Evolutionary conservation across 2,113 vertebrate species (phyloP).

Genomic region (Hassar affinis): DNA sequence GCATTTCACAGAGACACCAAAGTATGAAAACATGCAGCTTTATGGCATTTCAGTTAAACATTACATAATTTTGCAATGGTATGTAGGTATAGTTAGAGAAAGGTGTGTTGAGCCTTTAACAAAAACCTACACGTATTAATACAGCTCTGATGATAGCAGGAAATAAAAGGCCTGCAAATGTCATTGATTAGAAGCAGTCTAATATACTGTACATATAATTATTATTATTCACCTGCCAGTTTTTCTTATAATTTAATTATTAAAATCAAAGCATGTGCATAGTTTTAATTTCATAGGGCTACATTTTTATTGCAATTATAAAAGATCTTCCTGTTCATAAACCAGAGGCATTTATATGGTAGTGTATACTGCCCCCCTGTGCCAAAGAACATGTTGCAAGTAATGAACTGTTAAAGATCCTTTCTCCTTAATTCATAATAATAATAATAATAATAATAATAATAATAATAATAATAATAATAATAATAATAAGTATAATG

Average conservation of each 20-base stretch:
- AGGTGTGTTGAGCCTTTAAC: not conserved
- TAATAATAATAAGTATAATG: too few species aligned
- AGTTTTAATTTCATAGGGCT: not conserved
- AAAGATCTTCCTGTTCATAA: not conserved
- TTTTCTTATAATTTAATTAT: not conserved
- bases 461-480: not conserved
- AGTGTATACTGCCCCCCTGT: slow-evolving; percentile 13
- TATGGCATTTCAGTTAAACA: slow-evolving; percentile 15
- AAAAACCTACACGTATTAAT: not conserved
- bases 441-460: too few species aligned
- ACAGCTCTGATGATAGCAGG: not conserved
- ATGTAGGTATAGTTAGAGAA: not conserved
- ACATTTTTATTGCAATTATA: not conserved
- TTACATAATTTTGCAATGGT: not conserved
- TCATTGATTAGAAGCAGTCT: not conserved
- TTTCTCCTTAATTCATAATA: not conserved
- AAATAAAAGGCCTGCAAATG: not conserved
- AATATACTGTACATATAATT: too few species aligned
- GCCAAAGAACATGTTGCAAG: not conserved
- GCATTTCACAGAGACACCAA: not conserved
- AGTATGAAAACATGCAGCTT: not conserved
- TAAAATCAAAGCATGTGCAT: not conserved
- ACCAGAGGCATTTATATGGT: not conserved
- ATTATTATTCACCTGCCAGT: not conserved
- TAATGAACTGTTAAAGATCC: not conserved